Evolutionary conservation across 1,140 invertebrate genomes (phyloP).

Genomic region (Fopius arisanus): DNA sequence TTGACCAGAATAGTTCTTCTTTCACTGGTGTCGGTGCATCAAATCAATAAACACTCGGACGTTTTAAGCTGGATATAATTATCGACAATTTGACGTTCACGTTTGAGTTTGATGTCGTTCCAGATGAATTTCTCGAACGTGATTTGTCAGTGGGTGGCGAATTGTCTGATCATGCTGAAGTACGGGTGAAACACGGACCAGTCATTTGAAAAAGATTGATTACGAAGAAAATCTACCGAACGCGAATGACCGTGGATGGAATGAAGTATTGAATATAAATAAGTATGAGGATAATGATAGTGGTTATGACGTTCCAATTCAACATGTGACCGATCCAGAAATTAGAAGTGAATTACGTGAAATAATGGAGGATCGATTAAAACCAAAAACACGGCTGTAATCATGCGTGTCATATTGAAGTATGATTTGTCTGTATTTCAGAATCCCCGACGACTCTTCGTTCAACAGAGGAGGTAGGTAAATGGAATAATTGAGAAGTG

Average conservation of each 20-base stretch:
- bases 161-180: neutral
- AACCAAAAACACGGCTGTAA: neutral
- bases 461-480: constrained; percentile 24
- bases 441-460: constrained; percentile 33
- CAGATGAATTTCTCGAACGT: neutral
- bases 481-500: constrained; percentile 22
- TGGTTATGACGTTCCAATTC: neutral
- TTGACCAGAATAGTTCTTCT: neutral
- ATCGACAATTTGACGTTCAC: neutral
- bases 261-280: neutral
- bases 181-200: neutral
- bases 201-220: neutral
- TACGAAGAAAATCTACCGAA: too few species aligned
- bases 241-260: neutral
- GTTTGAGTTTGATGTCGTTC: neutral
- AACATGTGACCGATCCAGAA: neutral
- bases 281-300: neutral
- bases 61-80: neutral
- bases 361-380: neutral
- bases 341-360: neutral
- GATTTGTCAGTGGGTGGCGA: constrained; percentile 13
- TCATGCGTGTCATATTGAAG: constrained; percentile 27
- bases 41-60: neutral
- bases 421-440: constrained; percentile 30
- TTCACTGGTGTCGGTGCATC: constrained; percentile 14